A percentile compares a stretch with the other conserved stretches of the same genome.
Evolutionary conservation across 2,888 invertebrate species (phyloP).

Genomic region (Metopia argyrocephala): DNA sequence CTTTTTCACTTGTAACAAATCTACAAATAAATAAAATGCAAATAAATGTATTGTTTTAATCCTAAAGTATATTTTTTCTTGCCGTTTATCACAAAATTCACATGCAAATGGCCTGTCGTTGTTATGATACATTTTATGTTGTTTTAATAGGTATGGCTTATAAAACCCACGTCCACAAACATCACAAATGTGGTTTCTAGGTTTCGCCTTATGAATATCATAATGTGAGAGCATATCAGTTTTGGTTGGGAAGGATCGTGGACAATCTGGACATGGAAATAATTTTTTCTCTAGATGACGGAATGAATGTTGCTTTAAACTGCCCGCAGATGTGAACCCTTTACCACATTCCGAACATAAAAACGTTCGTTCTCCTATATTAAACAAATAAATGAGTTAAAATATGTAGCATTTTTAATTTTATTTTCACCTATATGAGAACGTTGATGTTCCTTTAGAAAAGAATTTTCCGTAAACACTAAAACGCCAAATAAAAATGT

Average conservation of each 20-base stretch:
- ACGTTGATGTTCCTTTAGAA: conserved; percentile 46
- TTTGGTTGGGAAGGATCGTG: conserved; percentile 51
- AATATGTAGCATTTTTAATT: not conserved
- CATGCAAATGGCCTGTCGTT: conserved; percentile 52
- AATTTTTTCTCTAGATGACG: conserved; percentile 50
- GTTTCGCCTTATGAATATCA: conserved; percentile 48
- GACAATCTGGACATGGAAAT: conserved; percentile 55
- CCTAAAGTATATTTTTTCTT: not conserved
- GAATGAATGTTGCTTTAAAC: conserved; percentile 54
- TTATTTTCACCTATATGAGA: conserved; percentile 50
- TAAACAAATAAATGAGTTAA: not conserved
- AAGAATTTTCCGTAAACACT: conserved; percentile 28
- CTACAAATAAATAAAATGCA: conserved; percentile 70
- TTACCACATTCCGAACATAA: conserved; percentile 59
- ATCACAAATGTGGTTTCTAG: conserved; percentile 59
- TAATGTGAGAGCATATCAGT: conserved; percentile 54
- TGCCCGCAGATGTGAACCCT: conserved; percentile 48
- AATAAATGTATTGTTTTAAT: not conserved
- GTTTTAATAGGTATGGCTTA: conserved; percentile 52
- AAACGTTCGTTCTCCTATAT: conserved; percentile 49
- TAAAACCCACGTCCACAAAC: conserved; percentile 54
- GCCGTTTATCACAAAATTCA: conserved; percentile 59
- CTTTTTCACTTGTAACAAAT: conserved; percentile 80
- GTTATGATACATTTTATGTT: conserved; percentile 60
- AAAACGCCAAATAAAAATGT: conserved; percentile 11